These are phyloP conservation scores for Neolamprologus devosi DNA, from an alignment of 2,113 vertebrate genomes.

Conservation along the genomic window DNA sequence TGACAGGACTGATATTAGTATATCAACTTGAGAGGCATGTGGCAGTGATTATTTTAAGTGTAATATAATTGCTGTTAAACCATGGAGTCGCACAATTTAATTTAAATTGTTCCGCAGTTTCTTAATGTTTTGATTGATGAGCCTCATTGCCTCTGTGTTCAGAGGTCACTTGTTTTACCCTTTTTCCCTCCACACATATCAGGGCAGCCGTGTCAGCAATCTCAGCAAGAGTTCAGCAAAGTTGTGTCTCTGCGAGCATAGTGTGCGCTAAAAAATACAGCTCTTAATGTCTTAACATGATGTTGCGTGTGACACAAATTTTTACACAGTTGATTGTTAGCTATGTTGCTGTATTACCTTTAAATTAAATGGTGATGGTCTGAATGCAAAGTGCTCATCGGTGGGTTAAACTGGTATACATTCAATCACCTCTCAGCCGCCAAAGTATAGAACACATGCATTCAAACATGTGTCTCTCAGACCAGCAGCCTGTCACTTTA, in stretches of 20 bases:
- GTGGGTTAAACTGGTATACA: not conserved
- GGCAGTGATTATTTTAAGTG: constrained; percentile 44
- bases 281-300: not conserved
- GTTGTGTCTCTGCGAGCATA: not conserved
- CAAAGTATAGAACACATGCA: not conserved
- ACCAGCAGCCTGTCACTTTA: not conserved
- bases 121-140: constrained; percentile 45
- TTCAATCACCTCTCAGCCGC: not conserved
- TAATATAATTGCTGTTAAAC: constrained; percentile 43
- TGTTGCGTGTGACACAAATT: not conserved
- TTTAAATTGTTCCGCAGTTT: constrained; percentile 40
- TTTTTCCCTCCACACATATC: not conserved
- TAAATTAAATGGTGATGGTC: not conserved
- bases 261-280: not conserved
- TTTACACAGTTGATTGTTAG: not conserved
- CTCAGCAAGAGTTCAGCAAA: not conserved
- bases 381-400: not conserved
- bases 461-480: not conserved
- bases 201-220: not conserved
- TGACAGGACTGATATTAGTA: constrained; percentile 6
- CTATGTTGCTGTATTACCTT: not conserved
- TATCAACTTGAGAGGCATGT: constrained; percentile 18
- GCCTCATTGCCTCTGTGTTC: constrained; percentile 49
- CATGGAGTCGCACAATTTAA: constrained; percentile 34
- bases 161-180: constrained; percentile 9